Conservation (phyloP, 2,797 vertebrate species). For the Scolopax bukidnonensis region DNA sequence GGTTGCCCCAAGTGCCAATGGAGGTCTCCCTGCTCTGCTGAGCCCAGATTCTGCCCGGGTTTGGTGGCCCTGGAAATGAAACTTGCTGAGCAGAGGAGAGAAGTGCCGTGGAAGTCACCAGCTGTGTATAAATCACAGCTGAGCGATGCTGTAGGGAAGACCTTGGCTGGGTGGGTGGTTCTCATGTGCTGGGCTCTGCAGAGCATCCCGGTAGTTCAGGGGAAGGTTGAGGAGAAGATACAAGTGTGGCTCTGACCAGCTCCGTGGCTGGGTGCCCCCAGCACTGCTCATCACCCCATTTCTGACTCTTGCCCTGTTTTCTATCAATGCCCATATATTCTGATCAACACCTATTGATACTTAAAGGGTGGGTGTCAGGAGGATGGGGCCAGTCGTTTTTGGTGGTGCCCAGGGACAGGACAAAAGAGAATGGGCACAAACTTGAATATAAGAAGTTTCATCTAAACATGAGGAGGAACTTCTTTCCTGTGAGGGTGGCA, state of each 20-base stretch:
- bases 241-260: rapidly evolving
- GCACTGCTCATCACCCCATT: rapidly evolving
- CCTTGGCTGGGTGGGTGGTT: background rate
- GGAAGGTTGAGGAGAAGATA: background rate
- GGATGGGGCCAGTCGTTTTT: no score
- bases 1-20: rapidly evolving
- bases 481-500: no score
- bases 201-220: background rate
- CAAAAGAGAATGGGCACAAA: no score
- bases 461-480: no score
- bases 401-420: no score
- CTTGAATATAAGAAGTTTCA: no score
- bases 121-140: background rate
- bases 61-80: background rate
- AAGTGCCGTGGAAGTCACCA: background rate
- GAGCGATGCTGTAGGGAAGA: background rate
- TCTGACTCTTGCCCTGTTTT: background rate
- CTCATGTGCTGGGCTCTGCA: background rate
- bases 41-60: background rate
- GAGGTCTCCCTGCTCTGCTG: background rate
- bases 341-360: no score
- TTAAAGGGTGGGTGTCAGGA: no score
- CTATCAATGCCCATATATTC: no score
- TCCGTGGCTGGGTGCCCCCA: rapidly evolving
- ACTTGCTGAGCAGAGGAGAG: background rate